Percentiles rank a stretch among this genome's conserved stretches.
phyloP scores from a whole-genome alignment of 2,888 invertebrate species.

The Timema podura region DNA sequence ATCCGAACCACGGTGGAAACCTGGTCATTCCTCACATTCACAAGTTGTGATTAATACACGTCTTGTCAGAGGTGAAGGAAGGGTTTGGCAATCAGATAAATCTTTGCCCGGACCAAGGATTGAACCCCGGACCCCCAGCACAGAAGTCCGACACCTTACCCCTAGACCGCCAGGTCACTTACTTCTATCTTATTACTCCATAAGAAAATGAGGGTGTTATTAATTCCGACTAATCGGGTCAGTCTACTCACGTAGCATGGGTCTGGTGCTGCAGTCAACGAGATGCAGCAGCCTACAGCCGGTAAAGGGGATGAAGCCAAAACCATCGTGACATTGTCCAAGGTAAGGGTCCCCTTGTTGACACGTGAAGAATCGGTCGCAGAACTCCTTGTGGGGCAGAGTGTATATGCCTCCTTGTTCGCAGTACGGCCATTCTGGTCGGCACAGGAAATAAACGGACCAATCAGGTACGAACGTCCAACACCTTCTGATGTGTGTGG shows the following conservation, averaged over 20 bases:
- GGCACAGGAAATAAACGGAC: background rate
- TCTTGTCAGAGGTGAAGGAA: too few relatives aligned
- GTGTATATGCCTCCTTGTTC: constrained; percentile 32
- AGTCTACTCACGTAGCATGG: constrained; percentile 34
- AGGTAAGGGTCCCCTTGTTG: constrained; percentile 31
- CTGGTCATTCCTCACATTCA: too few relatives aligned
- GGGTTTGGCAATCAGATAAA: too few relatives aligned
- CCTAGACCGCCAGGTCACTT: too few relatives aligned
- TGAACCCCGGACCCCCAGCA: too few relatives aligned
- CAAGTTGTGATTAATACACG: too few relatives aligned
- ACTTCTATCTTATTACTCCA: too few relatives aligned
- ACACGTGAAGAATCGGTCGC: constrained; percentile 36
- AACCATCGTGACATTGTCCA: constrained; percentile 36
- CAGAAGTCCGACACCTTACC: too few relatives aligned
- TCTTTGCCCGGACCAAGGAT: too few relatives aligned
- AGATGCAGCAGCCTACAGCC: constrained; percentile 35
- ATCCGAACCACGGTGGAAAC: too few relatives aligned
- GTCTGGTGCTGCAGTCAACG: constrained; percentile 34
- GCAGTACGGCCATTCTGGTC: constrained; percentile 26
- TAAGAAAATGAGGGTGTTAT: background rate
- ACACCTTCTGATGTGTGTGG: too few relatives aligned
- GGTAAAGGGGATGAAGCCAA: constrained; percentile 32
- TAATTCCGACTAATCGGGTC: background rate
- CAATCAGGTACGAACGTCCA: too few relatives aligned
- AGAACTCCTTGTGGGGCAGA: constrained; percentile 33